Evolutionary conservation across 2,797 vertebrate species (phyloP), one percentile per base, ranked within the genome.

Genomic region (Acestrorhynchus altus): DNA sequence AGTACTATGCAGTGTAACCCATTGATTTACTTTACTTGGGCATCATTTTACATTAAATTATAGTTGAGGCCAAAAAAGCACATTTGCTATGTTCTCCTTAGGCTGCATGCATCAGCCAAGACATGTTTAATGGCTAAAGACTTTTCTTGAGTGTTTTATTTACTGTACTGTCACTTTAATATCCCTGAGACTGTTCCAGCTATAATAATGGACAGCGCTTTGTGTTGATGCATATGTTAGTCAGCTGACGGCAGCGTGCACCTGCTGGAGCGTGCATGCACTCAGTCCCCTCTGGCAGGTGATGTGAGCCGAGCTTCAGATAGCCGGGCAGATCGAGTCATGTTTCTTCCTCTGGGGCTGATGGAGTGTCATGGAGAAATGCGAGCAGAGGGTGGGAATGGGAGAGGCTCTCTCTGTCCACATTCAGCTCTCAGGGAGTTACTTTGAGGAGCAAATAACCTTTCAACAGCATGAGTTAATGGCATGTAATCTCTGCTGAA

Each of bases 341-440:
- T 87, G 89, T 92, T 89, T 82, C 91, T 78, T 86, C 86, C 86
- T 83, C 22, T 47, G 42, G 65, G 75, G 40, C 78, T 60, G 57
- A 66, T 11, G 9, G 24, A 42, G 51, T 88, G 82, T 88, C 86
- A 76, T 57, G 56, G 67, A 84, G 86, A 91, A 89, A 89, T 15
- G n/a, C 85, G 87, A 90, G 85, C 35, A 78, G 78, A 78, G 44
- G n/a, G 66, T 63, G 77, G 72, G 74, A 49, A 39, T 8, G 76
- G 81, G n/a, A 79, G 15, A 72, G 86, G 83, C 83, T 81, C 54
- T 70, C 13, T 15, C 57, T 63, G 72, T 31, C 44, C 51, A 42
- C 18, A 4, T 63, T 74, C 44, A 64, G 24, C 49, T 65, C 68
- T 76, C 31, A 35, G 35, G 42, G 51, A 72, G 63, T 20, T 60